phyloP scores from a whole-genome alignment of 2,113 vertebrate genomes.

The Ceyx margarethae region DNA sequence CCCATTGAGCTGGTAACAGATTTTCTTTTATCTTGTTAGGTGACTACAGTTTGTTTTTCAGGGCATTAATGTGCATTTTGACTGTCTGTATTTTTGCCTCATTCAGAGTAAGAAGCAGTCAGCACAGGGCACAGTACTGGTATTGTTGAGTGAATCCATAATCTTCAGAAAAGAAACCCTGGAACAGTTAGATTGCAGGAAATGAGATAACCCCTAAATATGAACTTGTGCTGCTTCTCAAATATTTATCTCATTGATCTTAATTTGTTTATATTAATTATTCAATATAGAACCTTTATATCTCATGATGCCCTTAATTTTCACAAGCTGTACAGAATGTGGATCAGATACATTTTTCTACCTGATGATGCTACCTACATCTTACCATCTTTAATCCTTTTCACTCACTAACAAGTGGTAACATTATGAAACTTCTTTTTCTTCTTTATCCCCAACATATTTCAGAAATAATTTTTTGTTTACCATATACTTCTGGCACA shows the following conservation, averaged over 20 bases:
- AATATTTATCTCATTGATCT: background rate
- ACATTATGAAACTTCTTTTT: background rate
- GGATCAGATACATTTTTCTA: background rate
- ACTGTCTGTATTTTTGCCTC: background rate
- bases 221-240: background rate
- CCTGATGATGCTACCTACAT: background rate
- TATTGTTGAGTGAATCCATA: background rate
- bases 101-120: background rate
- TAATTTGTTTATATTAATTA: background rate
- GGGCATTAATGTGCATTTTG: background rate
- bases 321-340: background rate
- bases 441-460: background rate
- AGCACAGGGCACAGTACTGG: background rate
- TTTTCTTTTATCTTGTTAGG: background rate
- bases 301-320: background rate
- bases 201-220: background rate
- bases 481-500: background rate
- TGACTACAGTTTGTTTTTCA: background rate
- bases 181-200: background rate
- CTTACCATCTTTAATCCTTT: background rate
- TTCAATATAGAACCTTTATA: background rate
- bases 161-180: background rate
- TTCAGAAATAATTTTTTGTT: background rate
- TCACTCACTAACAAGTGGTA: background rate
- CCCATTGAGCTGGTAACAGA: background rate